phyloP scores from a whole-genome alignment of 2,113 vertebrate species.

The Azemiops feae region DNA sequence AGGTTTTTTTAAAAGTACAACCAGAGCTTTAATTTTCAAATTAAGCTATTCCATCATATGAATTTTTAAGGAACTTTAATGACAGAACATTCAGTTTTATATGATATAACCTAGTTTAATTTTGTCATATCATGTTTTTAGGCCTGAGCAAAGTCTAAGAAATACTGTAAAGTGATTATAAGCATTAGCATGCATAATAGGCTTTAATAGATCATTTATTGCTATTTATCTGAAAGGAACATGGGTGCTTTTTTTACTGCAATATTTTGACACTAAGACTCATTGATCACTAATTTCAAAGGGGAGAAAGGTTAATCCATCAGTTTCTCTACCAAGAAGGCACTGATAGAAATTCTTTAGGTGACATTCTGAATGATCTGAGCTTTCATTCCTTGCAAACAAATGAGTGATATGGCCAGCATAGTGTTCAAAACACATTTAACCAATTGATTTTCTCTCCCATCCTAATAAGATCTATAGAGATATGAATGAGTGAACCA shows the following conservation, averaged over 20 bases:
- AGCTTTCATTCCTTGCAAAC: conserved; percentile 84
- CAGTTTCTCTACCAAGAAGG: conserved; percentile 78
- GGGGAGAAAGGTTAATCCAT: conserved; percentile 88
- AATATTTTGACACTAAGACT: conserved; percentile 73
- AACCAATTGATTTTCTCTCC: conserved; percentile 97
- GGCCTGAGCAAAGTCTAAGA: conserved; percentile 45
- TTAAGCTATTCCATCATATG: conserved; percentile 9
- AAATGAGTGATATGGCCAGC: conserved; percentile 98
- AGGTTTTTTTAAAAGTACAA: not conserved
- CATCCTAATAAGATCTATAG: conserved; percentile 93
- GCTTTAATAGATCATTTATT: conserved; percentile 75
- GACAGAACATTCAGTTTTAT: conserved; percentile 51
- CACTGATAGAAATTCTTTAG: conserved; percentile 82
- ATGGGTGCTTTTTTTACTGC: conserved; percentile 67
- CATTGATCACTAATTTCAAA: conserved; percentile 91
- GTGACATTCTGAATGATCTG: conserved; percentile 87
- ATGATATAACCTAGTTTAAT: conserved; percentile 12
- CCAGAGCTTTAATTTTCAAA: not conserved
- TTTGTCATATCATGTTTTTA: not conserved
- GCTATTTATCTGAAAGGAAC: conserved; percentile 70
- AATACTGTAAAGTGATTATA: conserved; percentile 72
- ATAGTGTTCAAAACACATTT: conserved; percentile 88
- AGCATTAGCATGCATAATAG: conserved; percentile 78
- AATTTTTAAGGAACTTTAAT: conserved; percentile 43
- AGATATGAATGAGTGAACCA: conserved; percentile 81